Conservation (phyloP, 2,888 invertebrate species). For the Morpho helenor region DNA sequence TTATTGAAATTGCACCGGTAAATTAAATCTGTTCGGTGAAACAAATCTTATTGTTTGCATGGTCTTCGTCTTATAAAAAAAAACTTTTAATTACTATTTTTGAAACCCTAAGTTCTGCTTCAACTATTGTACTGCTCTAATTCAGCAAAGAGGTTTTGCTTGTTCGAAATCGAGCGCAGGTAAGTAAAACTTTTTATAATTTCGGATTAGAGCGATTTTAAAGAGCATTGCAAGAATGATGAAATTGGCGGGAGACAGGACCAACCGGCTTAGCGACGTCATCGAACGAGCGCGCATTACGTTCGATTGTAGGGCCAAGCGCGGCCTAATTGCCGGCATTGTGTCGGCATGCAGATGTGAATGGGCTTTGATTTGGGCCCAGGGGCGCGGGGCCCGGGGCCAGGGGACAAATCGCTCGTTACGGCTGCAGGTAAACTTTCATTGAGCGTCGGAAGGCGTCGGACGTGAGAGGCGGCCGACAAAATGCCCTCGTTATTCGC, state of each 20-base stretch:
- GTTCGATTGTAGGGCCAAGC: slow-evolving; percentile 74
- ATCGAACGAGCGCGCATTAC: slow-evolving; percentile 73
- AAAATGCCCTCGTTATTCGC: slow-evolving; percentile 80
- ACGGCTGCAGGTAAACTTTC: slow-evolving; percentile 80
- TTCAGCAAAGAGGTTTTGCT: slow-evolving; percentile 18
- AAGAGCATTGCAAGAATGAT: slow-evolving; percentile 31
- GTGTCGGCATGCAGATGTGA: slow-evolving; percentile 80
- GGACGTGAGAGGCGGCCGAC: slow-evolving; percentile 78
- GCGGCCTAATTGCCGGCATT: slow-evolving; percentile 79
- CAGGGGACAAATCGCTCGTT: slow-evolving; percentile 79
- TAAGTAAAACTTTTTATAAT: slow-evolving; percentile 22
- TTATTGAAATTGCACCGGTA: too few species aligned
- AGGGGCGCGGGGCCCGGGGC: slow-evolving; percentile 58
- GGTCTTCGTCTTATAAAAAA: too few species aligned
- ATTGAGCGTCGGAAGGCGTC: slow-evolving; percentile 79
- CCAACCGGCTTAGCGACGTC: slow-evolving; percentile 43
- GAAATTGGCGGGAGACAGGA: slow-evolving; percentile 35
- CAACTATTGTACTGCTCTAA: slow-evolving; percentile 5
- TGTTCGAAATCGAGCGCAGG: slow-evolving; percentile 20
- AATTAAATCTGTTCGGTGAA: too few species aligned
- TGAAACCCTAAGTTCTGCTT: slow-evolving; percentile 6
- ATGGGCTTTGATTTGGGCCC: slow-evolving; percentile 79
- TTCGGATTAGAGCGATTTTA: slow-evolving; percentile 29
- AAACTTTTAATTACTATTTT: too few species aligned
- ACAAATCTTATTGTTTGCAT: too few species aligned